Percentiles rank a stretch among this genome's conserved stretches.
These are phyloP conservation scores for Acrocephalus scirpaceus DNA, from an alignment of 2,797 vertebrate species.

Conservation along the genomic window DNA sequence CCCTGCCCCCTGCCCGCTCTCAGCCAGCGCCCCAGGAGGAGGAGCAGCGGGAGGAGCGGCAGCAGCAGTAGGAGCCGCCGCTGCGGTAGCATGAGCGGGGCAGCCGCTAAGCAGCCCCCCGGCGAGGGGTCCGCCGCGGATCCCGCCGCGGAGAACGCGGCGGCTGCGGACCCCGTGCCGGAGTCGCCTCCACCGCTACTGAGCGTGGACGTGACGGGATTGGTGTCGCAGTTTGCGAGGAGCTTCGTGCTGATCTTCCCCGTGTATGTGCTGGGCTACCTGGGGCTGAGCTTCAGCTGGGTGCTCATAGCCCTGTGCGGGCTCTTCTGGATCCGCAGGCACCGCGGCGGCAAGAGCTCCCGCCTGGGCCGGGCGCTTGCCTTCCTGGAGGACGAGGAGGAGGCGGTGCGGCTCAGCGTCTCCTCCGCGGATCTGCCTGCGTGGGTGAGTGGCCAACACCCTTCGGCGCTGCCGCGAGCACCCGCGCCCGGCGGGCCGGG, in stretches of 20 bases:
- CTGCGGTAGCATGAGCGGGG: slow-evolving; percentile 43
- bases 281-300: slow-evolving; percentile 97
- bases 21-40: slow-evolving; percentile 22
- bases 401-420: slow-evolving; percentile 73
- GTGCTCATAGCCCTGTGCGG: slow-evolving; percentile 87
- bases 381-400: slow-evolving; percentile 90
- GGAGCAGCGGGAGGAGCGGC: not conserved
- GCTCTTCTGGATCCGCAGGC: slow-evolving; percentile 86
- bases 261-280: slow-evolving; percentile 91
- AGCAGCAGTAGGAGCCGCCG: not conserved
- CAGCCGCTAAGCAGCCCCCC: not conserved
- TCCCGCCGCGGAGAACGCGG: not conserved
- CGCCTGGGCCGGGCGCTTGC: slow-evolving; percentile 81
- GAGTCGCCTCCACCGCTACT: slow-evolving; percentile 74
- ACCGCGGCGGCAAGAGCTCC: slow-evolving; percentile 78
- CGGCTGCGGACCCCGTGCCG: not conserved
- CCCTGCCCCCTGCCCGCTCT: slow-evolving; percentile 37
- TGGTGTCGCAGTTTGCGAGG: slow-evolving; percentile 89
- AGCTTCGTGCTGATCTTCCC: slow-evolving; percentile 90
- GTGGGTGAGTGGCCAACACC: slow-evolving; percentile 85
- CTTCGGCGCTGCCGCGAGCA: not conserved
- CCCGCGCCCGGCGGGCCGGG: not conserved
- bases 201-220: slow-evolving; percentile 80
- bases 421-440: slow-evolving; percentile 88
- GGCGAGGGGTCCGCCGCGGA: not conserved